Percentiles rank a stretch among this genome's conserved stretches.
Evolutionary conservation across 2,888 invertebrate genomes (phyloP).

Genomic region (Rhagonycha lutea): DNA sequence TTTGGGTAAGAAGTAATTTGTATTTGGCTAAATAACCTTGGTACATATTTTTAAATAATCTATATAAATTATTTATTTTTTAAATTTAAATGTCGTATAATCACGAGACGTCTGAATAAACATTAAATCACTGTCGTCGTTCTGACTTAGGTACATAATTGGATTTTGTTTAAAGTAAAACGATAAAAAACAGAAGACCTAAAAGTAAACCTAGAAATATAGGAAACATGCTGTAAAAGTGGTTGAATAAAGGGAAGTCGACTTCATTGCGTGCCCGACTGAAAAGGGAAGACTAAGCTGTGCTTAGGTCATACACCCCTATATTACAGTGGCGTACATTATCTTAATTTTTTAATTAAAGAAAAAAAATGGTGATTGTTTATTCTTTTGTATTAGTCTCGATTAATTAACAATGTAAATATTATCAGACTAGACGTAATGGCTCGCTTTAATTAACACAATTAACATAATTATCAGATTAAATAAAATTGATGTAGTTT

Average conservation of each 20-base stretch:
- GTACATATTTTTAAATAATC: neutral
- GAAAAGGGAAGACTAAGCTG: conserved; percentile 10
- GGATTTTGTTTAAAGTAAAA: conserved; percentile 1
- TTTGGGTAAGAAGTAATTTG: neutral
- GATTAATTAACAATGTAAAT: neutral
- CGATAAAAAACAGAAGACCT: conserved; percentile 1
- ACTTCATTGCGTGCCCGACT: conserved; percentile 24
- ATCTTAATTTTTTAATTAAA: neutral
- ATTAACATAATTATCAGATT: neutral
- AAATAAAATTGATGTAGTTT: neutral
- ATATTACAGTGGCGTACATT: conserved; percentile 13
- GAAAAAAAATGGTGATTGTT: neutral
- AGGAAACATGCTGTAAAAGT: conserved; percentile 2
- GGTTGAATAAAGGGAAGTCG: conserved; percentile 15
- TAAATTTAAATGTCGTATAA: neutral
- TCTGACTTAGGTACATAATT: neutral
- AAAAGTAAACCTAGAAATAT: conserved; percentile 4
- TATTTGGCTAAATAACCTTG: neutral
- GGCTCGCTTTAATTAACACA: neutral
- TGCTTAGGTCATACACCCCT: conserved; percentile 26
- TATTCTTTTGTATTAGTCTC: neutral
- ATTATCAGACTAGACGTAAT: neutral
- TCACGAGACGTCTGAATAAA: neutral
- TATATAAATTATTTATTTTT: neutral
- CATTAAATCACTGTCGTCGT: neutral